A percentile compares a stretch with the other conserved stretches of the same genome.
These are phyloP conservation scores for Embidobia sp. DNA, from an alignment of 2,888 invertebrate species.

Conservation along the genomic window DNA sequence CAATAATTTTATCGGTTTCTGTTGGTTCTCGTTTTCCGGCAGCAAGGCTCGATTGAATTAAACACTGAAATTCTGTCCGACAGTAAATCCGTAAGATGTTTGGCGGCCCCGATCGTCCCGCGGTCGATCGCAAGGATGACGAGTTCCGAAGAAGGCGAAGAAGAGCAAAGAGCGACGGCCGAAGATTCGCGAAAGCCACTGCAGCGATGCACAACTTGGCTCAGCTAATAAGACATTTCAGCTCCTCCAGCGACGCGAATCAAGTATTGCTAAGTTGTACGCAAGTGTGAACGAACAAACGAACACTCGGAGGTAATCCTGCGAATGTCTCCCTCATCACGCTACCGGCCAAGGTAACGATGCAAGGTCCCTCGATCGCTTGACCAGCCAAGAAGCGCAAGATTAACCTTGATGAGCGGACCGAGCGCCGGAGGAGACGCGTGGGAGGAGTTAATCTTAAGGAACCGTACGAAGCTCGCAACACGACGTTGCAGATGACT, in stretches of 20 bases:
- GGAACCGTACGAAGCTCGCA: slow-evolving; percentile 8
- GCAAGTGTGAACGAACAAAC: slow-evolving; percentile 30
- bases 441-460: slow-evolving; percentile 27
- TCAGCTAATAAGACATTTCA: slow-evolving; percentile 33
- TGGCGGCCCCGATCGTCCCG: no score
- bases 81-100: no score
- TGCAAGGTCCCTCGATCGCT: no score
- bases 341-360: no score
- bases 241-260: slow-evolving; percentile 42
- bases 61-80: no score
- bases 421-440: not conserved
- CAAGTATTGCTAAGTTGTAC: slow-evolving; percentile 21
- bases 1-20: no score
- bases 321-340: slow-evolving; percentile 1
- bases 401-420: not conserved
- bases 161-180: slow-evolving; percentile 20
- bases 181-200: slow-evolving; percentile 1
- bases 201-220: not conserved
- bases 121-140: slow-evolving; percentile 24
- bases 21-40: no score
- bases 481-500: slow-evolving; percentile 14
- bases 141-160: slow-evolving; percentile 14
- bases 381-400: no score
- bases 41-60: no score
- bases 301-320: slow-evolving; percentile 28